Base-by-base conservation (phyloP, 2,888 invertebrate genomes). In the Dynastes maya region DNA sequence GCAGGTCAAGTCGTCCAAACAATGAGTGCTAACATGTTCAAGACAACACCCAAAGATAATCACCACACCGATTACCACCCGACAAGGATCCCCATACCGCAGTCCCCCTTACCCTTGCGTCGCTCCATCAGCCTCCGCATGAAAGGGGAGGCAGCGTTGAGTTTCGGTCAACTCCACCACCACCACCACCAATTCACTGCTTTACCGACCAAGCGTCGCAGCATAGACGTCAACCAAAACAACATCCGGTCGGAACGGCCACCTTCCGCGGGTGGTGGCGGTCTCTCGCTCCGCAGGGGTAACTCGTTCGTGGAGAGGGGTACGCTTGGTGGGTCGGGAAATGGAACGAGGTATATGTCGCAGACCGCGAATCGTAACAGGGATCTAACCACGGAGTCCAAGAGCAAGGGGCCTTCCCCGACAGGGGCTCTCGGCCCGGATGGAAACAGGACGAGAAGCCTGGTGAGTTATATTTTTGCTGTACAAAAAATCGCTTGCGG, bases 311-410 rank as follows among this genome's bases (percentile, higher is more conserved):
- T 86, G 85, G 88, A 87, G 85, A 85, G 86, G 85, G 86, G 86
- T 77, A 86, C 37, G 82, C 63, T 81, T 77, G 32, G 32, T 5
- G 32, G 32, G 5, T 37, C 32, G 89, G 90, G 89, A 90, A 81
- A 91, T 91, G 86, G 90, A 90, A 85, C 87, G 90, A 86, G 88
- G 87, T 90, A 89, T 70, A 70, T 65, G 68, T 78, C 79, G 78
- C 77, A 82, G 81, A 81, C 79, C 84, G 90, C 89, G 87, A 90
- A 87, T 89, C 90, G 72, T n/a, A 58, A 87, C 91, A 92, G 86
- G 91, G 89, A 91, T 90, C 92, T 92, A 83, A 85, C 80, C 91
- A 91, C 91, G 90, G 92, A 92, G 91, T 91, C 91, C 88, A 89
- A 88, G 82, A 85, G 85, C 80, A 86, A 88, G 79, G 86, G 88